Evolutionary conservation across 64 coral and sea anemone genomes (phyloP).

Genomic region (Platygyra sinensis): DNA sequence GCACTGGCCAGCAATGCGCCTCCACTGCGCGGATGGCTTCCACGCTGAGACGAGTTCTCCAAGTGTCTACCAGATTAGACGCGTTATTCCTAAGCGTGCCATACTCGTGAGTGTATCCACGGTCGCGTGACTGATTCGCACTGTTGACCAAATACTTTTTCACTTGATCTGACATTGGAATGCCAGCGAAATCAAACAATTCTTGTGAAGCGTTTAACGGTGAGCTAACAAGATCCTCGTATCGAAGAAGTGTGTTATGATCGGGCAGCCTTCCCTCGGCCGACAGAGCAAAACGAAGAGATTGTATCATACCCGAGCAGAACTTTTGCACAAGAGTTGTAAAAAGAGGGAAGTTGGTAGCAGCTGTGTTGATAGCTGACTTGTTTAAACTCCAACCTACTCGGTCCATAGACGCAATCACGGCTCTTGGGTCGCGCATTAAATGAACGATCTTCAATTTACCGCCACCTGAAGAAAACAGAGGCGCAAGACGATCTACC

Average conservation of each 20-base stretch:
- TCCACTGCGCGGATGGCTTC: slow-evolving; percentile 61
- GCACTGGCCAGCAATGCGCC: slow-evolving; percentile 66
- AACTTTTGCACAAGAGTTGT: slow-evolving; percentile 60
- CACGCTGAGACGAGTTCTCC: slow-evolving; percentile 48
- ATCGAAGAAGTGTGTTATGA: slow-evolving; percentile 52
- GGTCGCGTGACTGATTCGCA: background rate
- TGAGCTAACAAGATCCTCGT: slow-evolving; percentile 73
- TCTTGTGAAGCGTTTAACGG: slow-evolving; percentile 27
- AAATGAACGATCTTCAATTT: slow-evolving; percentile 84
- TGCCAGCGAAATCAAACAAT: slow-evolving; percentile 63
- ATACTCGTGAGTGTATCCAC: slow-evolving; percentile 34
- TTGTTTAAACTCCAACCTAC: slow-evolving; percentile 76
- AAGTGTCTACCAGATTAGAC: slow-evolving; percentile 30
- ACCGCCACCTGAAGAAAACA: slow-evolving; percentile 5
- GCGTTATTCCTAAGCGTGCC: slow-evolving; percentile 60
- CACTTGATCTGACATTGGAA: slow-evolving; percentile 54
- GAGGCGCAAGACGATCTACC: slow-evolving; percentile 12
- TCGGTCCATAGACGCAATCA: slow-evolving; percentile 57
- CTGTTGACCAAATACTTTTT: slow-evolving; percentile 18
- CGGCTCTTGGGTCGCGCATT: slow-evolving; percentile 88
- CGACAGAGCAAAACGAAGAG: slow-evolving; percentile 57
- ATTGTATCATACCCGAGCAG: slow-evolving; percentile 55
- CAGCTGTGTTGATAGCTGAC: slow-evolving; percentile 4
- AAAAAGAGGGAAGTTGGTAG: slow-evolving; percentile 13
- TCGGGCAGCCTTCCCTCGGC: slow-evolving; percentile 48